Evolutionary conservation across 2,888 invertebrate species (phyloP).

Genomic region (Phanerotoma sp.): DNA sequence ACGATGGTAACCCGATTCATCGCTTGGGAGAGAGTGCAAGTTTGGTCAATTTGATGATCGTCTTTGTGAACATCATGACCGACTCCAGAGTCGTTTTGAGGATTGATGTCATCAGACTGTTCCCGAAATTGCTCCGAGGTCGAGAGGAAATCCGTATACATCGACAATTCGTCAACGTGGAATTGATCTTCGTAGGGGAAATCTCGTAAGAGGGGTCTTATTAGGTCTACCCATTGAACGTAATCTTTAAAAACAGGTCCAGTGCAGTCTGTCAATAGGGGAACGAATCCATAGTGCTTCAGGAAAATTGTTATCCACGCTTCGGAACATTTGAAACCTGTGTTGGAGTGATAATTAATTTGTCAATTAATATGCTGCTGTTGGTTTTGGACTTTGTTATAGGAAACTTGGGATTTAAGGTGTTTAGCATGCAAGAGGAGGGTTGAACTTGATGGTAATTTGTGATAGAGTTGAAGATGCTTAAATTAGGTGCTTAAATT

Average conservation of each 20-base stretch:
- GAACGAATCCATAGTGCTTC: slow-evolving; percentile 39
- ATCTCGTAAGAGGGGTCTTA: slow-evolving; percentile 38
- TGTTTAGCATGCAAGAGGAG: no score
- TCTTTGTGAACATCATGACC: neutral
- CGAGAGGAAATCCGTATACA: slow-evolving; percentile 40
- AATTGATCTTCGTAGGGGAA: slow-evolving; percentile 44
- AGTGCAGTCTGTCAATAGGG: slow-evolving; percentile 28
- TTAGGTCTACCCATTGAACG: slow-evolving; percentile 41
- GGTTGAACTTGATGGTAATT: no score
- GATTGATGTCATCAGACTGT: slow-evolving; percentile 5
- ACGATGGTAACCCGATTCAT: slow-evolving; percentile 26
- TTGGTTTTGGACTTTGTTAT: no score
- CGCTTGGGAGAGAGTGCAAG: neutral
- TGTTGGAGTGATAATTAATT: neutral
- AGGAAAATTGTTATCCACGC: slow-evolving; percentile 43
- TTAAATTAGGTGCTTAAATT: no score
- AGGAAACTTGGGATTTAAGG: no score
- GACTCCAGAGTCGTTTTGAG: neutral
- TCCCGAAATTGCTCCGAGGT: neutral
- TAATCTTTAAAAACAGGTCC: slow-evolving; percentile 43
- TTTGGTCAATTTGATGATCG: neutral
- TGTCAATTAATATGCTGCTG: no score
- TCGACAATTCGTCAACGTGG: slow-evolving; percentile 42
- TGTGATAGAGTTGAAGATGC: no score
- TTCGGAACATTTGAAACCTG: slow-evolving; percentile 43